Evolutionary conservation across 2,797 vertebrate genomes (phyloP), one percentile per base, ranked within the genome.

Genomic region (Scomberomorus guttatus): DNA sequence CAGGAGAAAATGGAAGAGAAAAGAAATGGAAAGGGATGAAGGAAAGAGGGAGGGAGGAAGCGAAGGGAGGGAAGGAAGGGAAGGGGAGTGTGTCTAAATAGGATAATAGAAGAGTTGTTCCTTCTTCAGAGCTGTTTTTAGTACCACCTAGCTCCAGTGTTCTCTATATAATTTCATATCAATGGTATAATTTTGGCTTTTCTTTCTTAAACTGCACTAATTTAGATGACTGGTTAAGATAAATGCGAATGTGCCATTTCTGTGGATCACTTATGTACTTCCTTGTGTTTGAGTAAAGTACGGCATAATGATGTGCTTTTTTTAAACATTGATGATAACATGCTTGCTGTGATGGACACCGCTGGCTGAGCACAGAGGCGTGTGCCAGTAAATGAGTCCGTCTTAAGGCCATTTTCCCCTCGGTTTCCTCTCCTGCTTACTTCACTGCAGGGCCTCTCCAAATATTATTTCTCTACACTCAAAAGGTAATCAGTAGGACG

Each of bases 1-100:
- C 52, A 27, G 72, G 61, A 85, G 73, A 83, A 86, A 84, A 86
- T 90, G 77, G 80, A 81, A 67, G 72, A 77, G 75, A 67, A 82
- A 71, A 81, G 75, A 77, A 80, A 88, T 57, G 75, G 68, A 80
- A 69, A 82, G 63, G 71, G 72, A 68, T 58, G 71, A 62, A 73
- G 62, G 75, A 34, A 56, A 39, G 69, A 60, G 61, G 27, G 50
- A 77, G 46, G 18, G 66, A 68, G 27, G 24, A 42, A 72, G 44
- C 3, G 34, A 25, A 34, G 52, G 32, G 54, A 64, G 29, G 50
- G n/a, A 37, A 3, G 37, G 37, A 8, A 37, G 37, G 37, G 37
- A 70, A 77, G 57, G 52, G 34, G 54, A 58, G 77, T 79, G 61
- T 71, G 54, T 83, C 70, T 76, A 87, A 87, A 87, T 55, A 63